Percentiles rank a stretch among this genome's conserved stretches.
phyloP scores from a whole-genome alignment of 2,113 vertebrate genomes.

The Dinomys branickii region DNA sequence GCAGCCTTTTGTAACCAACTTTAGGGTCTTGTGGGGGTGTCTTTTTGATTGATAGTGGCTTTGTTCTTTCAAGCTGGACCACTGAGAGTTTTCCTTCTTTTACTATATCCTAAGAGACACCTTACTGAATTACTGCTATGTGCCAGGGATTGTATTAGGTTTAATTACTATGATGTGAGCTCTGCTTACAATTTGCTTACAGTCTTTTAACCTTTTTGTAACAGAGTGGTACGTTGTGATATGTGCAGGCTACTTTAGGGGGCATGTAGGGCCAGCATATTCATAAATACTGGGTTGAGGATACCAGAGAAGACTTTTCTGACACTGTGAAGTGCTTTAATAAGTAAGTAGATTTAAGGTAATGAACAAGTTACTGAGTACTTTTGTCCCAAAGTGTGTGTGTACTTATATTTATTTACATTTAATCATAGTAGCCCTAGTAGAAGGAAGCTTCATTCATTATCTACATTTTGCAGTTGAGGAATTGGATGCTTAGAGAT shows the following conservation, averaged over 20 bases:
- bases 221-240: background rate
- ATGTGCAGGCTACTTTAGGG: conserved; percentile 10
- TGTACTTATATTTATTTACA: background rate
- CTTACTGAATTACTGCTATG: conserved; percentile 22
- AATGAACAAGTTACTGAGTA: conserved; percentile 34
- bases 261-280: background rate
- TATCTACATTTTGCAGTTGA: conserved; percentile 18
- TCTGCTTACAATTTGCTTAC: conserved; percentile 22
- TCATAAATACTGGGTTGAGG: background rate
- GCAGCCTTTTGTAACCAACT: conserved; percentile 75
- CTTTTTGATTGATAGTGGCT: conserved; percentile 40
- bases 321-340: background rate
- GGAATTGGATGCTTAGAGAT: background rate
- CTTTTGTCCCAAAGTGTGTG: background rate
- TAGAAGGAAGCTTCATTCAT: conserved; percentile 26
- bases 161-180: conserved; percentile 16
- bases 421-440: background rate
- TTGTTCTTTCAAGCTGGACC: conserved; percentile 77
- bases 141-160: conserved; percentile 29
- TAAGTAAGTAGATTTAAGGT: conserved; percentile 27
- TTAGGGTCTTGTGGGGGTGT: conserved; percentile 67
- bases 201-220: conserved; percentile 27
- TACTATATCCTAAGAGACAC: conserved; percentile 2
- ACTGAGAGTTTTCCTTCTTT: conserved; percentile 27
- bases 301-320: conserved; percentile 6